Evolutionary conservation across 2,888 invertebrate genomes (phyloP), one percentile per base, ranked within the genome.

Genomic region (Tanypteryx hageni): DNA sequence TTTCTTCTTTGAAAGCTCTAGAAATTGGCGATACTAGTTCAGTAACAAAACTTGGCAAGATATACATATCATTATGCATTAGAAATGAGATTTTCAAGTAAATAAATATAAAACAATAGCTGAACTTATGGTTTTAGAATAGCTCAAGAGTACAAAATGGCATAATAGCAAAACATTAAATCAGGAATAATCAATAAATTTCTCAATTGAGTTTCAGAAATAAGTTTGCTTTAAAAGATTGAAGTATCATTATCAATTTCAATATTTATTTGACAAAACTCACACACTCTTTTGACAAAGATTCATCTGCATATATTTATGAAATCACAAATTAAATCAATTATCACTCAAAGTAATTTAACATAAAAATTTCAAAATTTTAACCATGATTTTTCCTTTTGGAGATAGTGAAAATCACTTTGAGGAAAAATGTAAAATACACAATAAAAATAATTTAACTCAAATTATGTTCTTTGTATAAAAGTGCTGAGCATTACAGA

Each of bases 211-310:
- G 44, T 44, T 44, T 3, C 5, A 5, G 44, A 44, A 44, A 44
- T 44, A 44, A 44, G 1, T 44, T 44, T 44, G 1, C 44, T 44
- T 44, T 44, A 44, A 44, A 44, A 44, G 44, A 44, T 44, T 44
- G 44, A 44, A 44, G 44, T 44, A 44, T 44, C 44, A 44, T 44
- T 44, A 59, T 86, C 59, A 86, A 64, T 89, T 89, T 89, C 64
- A 89, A 61, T 64, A 89, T 89, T 89, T 89, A 89, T 89, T 89
- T 61, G 44, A 61, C 61, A 89, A 83, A 89, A 89, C 89, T 89
- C 89, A 89, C 89, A 89, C 89, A 89, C 89, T 89, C 89, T 89
- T 64, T 68, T 61, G 89, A 89, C 89, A 89, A 61, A 89, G 89
- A 89, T 89, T 89, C 89, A 89, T 89, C 89, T 89, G 89, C 89